phyloP scores from a whole-genome alignment of 2,113 vertebrate genomes.

The Pseudonaja textilis region DNA sequence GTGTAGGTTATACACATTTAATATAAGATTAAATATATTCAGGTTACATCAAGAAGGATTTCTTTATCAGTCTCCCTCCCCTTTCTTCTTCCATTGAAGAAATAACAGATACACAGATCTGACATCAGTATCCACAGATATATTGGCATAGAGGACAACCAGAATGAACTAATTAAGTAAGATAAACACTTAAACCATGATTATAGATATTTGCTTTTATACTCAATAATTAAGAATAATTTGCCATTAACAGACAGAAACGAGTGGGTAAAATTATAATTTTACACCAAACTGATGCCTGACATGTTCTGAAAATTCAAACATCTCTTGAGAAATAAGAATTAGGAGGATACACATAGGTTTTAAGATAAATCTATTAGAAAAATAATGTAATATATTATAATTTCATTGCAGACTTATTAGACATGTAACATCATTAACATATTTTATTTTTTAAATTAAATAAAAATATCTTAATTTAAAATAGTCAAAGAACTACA shows the following conservation, averaged over 20 bases:
- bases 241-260: not conserved
- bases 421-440: not conserved
- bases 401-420: not conserved
- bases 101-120: too few species aligned
- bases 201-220: not conserved
- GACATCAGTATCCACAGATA: not conserved
- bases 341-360: not conserved
- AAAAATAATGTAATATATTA: not conserved
- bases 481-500: not conserved
- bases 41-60: too few species aligned
- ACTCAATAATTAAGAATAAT: not conserved
- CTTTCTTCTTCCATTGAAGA: too few species aligned
- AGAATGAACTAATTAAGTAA: not conserved
- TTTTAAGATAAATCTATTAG: not conserved
- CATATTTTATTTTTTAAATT: not conserved
- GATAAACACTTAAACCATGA: not conserved
- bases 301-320: too few species aligned
- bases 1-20: too few species aligned
- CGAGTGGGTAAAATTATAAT: not conserved
- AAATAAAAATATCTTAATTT: not conserved
- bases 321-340: not conserved
- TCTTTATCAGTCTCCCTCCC: too few species aligned
- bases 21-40: too few species aligned
- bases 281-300: not conserved
- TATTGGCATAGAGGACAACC: not conserved